Percentiles rank a stretch among this genome's conserved stretches.
phyloP scores from a whole-genome alignment of 2,888 invertebrate genomes.

The Melitaea athalia region DNA sequence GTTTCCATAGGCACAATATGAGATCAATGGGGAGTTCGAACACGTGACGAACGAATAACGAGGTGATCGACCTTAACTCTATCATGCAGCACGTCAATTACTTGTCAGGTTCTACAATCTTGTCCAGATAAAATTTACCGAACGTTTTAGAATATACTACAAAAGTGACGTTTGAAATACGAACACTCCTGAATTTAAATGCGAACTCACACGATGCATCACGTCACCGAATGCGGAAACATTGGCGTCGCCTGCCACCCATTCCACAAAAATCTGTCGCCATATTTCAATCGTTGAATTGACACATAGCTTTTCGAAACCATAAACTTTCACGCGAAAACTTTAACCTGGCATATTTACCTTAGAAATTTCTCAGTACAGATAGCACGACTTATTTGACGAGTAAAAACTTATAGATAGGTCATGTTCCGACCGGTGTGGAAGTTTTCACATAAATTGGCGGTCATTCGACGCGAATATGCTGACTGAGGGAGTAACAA shows the following conservation, averaged over 20 bases:
- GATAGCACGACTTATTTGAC: slow-evolving; percentile 71
- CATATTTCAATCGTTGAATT: slow-evolving; percentile 79
- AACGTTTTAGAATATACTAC: slow-evolving; percentile 40
- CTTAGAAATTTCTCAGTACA: slow-evolving; percentile 72
- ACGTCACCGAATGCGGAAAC: slow-evolving; percentile 78
- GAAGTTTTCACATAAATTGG: slow-evolving; percentile 82
- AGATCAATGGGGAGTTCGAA: slow-evolving; percentile 20
- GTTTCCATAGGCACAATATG: slow-evolving; percentile 39
- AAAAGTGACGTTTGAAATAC: slow-evolving; percentile 52
- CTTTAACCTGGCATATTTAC: slow-evolving; percentile 80
- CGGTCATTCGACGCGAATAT: slow-evolving; percentile 82
- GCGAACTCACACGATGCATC: slow-evolving; percentile 60
- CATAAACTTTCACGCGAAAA: slow-evolving; percentile 74
- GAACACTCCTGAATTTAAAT: slow-evolving; percentile 53
- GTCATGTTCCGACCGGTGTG: slow-evolving; percentile 76
- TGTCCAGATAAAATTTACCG: slow-evolving; percentile 47
- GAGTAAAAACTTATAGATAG: slow-evolving; percentile 81
- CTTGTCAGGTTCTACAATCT: slow-evolving; percentile 53
- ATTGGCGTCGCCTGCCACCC: slow-evolving; percentile 82
- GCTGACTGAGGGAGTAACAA: slow-evolving; percentile 82
- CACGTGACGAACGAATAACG: background rate
- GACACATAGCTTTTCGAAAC: slow-evolving; percentile 73
- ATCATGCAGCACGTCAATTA: slow-evolving; percentile 39
- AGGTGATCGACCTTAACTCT: slow-evolving; percentile 44
- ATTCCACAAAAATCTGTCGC: slow-evolving; percentile 59